These are phyloP conservation scores for Erythrolamprus reginae DNA, from an alignment of 2,113 vertebrate genomes.

Conservation along the genomic window DNA sequence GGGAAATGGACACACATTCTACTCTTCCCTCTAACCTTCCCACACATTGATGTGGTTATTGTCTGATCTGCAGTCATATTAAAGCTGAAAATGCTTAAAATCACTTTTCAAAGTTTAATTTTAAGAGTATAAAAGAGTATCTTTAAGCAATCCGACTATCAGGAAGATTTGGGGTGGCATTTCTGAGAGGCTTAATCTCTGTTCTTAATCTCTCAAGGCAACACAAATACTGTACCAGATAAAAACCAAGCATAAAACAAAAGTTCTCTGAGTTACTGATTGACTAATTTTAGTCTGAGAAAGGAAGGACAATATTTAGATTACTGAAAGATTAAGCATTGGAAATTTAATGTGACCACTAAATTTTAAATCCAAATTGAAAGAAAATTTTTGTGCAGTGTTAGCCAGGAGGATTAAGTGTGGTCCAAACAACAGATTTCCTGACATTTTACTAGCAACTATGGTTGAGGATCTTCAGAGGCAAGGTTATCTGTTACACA, in stretches of 20 bases:
- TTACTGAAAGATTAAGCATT: not conserved
- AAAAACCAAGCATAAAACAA: not conserved
- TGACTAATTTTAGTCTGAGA: not conserved
- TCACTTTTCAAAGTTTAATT: not conserved
- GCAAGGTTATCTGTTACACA: not conserved
- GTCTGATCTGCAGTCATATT: not conserved
- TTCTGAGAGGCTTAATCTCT: not conserved
- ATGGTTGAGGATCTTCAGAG: not conserved
- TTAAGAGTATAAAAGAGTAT: not conserved
- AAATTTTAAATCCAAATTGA: not conserved
- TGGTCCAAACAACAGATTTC: not conserved
- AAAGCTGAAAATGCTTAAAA: not conserved
- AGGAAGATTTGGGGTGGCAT: not conserved
- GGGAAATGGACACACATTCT: not conserved
- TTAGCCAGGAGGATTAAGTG: not conserved
- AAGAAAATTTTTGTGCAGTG: not conserved
- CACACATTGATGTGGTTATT: not conserved
- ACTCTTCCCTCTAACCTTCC: not conserved
- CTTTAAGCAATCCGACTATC: not conserved
- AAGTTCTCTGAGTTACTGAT: not conserved
- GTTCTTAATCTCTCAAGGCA: not conserved
- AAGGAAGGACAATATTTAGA: not conserved
- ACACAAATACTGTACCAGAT: not conserved
- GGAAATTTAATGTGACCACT: not conserved
- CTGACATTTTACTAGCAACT: not conserved